Conservation (phyloP, 2,113 vertebrate species). For the Laterallus jamaicensis region DNA sequence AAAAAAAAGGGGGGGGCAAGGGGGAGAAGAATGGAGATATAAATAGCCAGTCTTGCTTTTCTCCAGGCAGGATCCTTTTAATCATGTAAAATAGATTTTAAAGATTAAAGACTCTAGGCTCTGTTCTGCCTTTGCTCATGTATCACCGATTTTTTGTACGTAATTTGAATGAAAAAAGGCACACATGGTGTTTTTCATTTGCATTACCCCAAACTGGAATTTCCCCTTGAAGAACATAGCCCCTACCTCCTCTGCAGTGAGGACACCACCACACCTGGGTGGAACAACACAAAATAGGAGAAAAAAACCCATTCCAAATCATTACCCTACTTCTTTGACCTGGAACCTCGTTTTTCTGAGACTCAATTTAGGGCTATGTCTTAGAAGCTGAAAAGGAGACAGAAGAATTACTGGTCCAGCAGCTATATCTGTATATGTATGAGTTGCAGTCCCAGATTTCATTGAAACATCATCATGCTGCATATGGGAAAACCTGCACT, state of each 20-base stretch:
- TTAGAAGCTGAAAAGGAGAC: neutral
- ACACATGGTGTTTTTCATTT: slow-evolving; percentile 37
- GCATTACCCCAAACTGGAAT: slow-evolving; percentile 35
- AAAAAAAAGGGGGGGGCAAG: neutral
- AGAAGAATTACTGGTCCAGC: slow-evolving; percentile 14
- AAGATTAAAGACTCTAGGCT: slow-evolving; percentile 72
- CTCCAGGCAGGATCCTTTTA: slow-evolving; percentile 70
- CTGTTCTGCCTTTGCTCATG: slow-evolving; percentile 52
- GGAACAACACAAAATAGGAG: neutral
- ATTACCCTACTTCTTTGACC: neutral
- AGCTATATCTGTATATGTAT: neutral
- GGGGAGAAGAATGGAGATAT: slow-evolving; percentile 58
- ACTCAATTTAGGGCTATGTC: neutral
- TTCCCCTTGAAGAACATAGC: slow-evolving; percentile 21
- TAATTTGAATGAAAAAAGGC: slow-evolving; percentile 65
- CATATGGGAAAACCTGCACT: neutral
- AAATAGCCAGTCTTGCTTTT: slow-evolving; percentile 70
- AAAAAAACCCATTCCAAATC: neutral
- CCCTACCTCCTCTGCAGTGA: neutral
- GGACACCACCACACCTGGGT: neutral
- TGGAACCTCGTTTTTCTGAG: neutral
- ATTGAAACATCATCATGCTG: neutral
- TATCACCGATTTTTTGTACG: slow-evolving; percentile 47
- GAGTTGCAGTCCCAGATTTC: slow-evolving; percentile 1
- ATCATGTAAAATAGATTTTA: slow-evolving; percentile 74